Evolutionary conservation across 1,140 invertebrate species (phyloP), one percentile per base, ranked within the genome.

Genomic region (Scaptomyza hsui): DNA sequence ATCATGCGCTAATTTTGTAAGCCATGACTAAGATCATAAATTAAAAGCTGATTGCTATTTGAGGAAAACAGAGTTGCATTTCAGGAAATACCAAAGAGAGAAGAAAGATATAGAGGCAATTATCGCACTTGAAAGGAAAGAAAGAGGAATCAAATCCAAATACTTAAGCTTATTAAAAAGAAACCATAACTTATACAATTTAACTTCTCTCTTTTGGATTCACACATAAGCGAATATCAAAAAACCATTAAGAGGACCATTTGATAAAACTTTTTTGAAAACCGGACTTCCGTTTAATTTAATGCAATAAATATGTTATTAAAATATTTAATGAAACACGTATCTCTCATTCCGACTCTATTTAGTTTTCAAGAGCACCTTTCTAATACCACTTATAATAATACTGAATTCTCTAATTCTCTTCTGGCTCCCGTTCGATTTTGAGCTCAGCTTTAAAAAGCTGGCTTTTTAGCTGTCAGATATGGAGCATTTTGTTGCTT

Each of bases 1-100:
- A 71, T 75, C 60, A 75, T 42, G 55, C 42, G 47, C 48, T 75
- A 64, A 71, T 60, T 71, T 72, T 72, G 49, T 61, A 62, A 52
- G 29, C 51, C 49, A 44, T 75, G 73, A 72, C 69, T 72, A 75
- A 74, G 5, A 53, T 37, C 32, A n/a, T 37, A 53, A 53, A 47
- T 47, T 24, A 15, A 15, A 4, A 49, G 57, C 32, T 49, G 5
- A 0, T 6, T 61, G 44, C 57, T 48, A 41, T 37, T 2, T 12
- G 4, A 37, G 7, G 4, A 21, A 13, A 32, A 42, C 21, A 51
- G 21, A 1, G 21, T 26, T 13, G 45, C 21, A 47, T 47, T 21
- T 12, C 9, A 42, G 0, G 41, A 6, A 37, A 18, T 7, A 2
- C 16, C 0, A 47, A 1, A 6, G 49, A 21, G 18, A 10, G n/a